phyloP scores from a whole-genome alignment of 1,140 invertebrate species.

The Penaeus japonicus region DNA sequence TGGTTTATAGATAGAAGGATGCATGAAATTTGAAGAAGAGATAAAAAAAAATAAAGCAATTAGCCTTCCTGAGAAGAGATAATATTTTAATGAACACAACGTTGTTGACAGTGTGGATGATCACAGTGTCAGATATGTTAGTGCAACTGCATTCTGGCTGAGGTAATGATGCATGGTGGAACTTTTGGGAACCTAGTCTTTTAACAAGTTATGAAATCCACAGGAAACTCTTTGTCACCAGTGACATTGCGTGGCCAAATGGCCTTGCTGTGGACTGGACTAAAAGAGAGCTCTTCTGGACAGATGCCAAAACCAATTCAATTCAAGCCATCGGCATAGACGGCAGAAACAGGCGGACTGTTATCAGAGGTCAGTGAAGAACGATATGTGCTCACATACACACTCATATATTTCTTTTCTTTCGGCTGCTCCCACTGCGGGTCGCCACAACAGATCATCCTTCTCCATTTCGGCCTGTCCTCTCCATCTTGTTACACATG shows the following conservation, averaged over 20 bases:
- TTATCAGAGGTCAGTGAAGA: constrained; percentile 73
- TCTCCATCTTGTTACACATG: not conserved
- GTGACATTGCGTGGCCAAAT: constrained; percentile 76
- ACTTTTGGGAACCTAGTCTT: not conserved
- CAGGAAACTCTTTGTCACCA: constrained; percentile 60
- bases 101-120: too few relatives aligned
- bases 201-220: not conserved
- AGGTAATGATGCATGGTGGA: not conserved
- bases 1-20: too few relatives aligned
- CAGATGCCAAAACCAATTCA: constrained; percentile 86
- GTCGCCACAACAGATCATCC: too few relatives aligned
- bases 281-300: constrained; percentile 83
- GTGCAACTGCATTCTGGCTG: not conserved
- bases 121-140: not conserved
- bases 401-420: not conserved
- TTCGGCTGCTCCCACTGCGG: not conserved
- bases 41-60: not conserved
- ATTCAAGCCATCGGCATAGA: constrained; percentile 87
- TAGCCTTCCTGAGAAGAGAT: too few relatives aligned
- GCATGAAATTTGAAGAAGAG: not conserved
- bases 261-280: constrained; percentile 86
- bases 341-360: constrained; percentile 80
- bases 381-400: not conserved
- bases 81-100: too few relatives aligned
- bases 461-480: not conserved